These are phyloP conservation scores for Callipepla squamata DNA, from an alignment of 2,113 vertebrate species.

Conservation along the genomic window DNA sequence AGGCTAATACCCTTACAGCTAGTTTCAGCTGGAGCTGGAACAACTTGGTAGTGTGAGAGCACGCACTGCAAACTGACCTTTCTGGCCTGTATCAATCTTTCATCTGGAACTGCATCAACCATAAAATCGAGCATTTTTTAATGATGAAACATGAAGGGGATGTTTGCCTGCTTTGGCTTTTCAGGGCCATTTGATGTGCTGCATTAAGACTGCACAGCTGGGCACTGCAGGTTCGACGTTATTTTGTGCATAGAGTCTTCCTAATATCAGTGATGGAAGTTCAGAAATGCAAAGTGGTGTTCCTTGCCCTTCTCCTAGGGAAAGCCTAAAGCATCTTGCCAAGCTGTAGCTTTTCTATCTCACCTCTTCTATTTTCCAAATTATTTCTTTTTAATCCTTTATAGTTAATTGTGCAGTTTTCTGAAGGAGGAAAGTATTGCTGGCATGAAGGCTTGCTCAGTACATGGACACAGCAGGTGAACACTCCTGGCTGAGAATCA, in stretches of 20 bases:
- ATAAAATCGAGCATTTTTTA: neutral
- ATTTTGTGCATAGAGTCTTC: neutral
- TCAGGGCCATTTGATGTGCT: neutral
- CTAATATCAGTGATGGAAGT: neutral
- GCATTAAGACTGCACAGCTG: neutral
- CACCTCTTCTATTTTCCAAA: neutral
- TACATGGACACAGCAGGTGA: neutral
- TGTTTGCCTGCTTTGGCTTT: neutral
- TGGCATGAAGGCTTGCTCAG: neutral
- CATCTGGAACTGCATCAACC: neutral
- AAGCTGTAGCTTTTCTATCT: slow-evolving; percentile 10
- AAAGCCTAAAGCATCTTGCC: slow-evolving; percentile 24
- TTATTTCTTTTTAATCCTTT: neutral
- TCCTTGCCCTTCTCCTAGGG: neutral
- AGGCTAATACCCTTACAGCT: neutral
- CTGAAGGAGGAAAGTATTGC: slow-evolving; percentile 13
- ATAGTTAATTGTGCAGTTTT: neutral
- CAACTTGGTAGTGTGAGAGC: neutral
- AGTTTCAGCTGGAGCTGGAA: neutral
- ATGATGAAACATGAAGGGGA: neutral
- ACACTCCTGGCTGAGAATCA: slow-evolving; percentile 10
- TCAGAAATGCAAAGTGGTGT: slow-evolving; percentile 1
- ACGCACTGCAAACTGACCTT: neutral
- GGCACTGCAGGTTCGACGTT: neutral
- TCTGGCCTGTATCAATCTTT: neutral